These are phyloP conservation scores for Sebastiscus albofasciatus DNA, from an alignment of 2,797 vertebrate species.

Conservation along the genomic window DNA sequence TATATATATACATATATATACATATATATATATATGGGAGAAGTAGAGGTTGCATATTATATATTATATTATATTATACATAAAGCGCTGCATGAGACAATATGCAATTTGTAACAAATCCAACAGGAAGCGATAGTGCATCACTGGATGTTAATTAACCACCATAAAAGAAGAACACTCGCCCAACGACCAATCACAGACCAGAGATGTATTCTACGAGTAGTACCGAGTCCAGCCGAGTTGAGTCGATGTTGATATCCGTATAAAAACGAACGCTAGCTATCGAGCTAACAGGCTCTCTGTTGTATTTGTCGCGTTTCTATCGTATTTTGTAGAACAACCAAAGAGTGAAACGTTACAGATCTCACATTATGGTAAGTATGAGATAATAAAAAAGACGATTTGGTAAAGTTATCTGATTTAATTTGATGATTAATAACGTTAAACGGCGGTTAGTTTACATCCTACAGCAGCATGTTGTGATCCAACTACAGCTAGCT, in stretches of 20 bases:
- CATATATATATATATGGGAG: too few relatives aligned
- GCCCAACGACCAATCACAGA: conserved; percentile 15
- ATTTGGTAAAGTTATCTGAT: not conserved
- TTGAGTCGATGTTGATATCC: not conserved
- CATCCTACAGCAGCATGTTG: not conserved
- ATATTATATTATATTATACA: not conserved
- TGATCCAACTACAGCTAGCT: not conserved
- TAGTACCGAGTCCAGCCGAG: conserved; percentile 14
- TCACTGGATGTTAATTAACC: fast-evolving
- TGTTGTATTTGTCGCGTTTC: not conserved
- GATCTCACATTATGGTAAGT: conserved; percentile 46
- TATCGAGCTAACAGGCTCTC: not conserved
- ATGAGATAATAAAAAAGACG: fast-evolving
- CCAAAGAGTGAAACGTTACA: not conserved
- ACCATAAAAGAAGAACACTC: conserved; percentile 46
- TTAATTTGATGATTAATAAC: not conserved
- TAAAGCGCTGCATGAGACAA: not conserved
- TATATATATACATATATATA: too few relatives aligned
- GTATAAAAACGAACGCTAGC: conserved; percentile 2
- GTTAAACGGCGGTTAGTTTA: not conserved
- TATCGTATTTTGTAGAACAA: not conserved
- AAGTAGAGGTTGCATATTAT: too few relatives aligned
- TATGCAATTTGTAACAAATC: not conserved
- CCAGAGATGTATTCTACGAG: not conserved
- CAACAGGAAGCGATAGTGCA: conserved; percentile 1